These are phyloP conservation scores for Chloropsis cyanopogon DNA, from an alignment of 2,113 vertebrate genomes.

Conservation along the genomic window DNA sequence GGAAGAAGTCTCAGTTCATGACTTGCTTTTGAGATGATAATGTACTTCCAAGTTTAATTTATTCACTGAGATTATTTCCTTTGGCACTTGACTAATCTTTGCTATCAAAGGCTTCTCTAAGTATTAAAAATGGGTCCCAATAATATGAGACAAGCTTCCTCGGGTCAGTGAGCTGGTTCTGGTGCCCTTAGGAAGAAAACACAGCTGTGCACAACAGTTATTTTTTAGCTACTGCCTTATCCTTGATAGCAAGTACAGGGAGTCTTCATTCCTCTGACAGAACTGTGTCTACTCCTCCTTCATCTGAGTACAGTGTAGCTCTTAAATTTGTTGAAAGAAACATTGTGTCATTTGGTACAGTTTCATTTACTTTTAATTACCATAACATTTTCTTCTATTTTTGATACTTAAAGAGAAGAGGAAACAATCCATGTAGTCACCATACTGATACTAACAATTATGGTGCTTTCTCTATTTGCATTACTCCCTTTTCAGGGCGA, in stretches of 20 bases:
- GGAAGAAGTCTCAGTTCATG: neutral
- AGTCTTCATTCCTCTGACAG: neutral
- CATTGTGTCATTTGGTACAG: neutral
- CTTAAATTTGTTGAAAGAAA: neutral
- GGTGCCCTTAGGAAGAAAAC: neutral
- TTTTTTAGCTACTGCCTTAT: neutral
- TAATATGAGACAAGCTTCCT: neutral
- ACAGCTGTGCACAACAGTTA: neutral
- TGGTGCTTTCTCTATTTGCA: neutral
- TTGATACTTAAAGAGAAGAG: neutral
- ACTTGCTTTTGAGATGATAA: neutral
- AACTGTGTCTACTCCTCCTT: neutral
- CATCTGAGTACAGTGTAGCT: neutral
- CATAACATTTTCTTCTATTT: neutral
- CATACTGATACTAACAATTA: neutral
- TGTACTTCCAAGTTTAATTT: neutral
- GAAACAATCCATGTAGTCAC: neutral
- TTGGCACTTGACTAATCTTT: neutral
- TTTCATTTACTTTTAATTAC: neutral
- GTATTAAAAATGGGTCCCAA: neutral
- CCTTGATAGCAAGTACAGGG: neutral
- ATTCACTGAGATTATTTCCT: neutral
- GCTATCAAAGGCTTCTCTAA: neutral
- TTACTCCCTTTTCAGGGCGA: neutral
- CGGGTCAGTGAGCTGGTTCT: neutral